Base-by-base conservation (phyloP, 2,888 invertebrate species). In the Pterobdella sp. region DNA sequence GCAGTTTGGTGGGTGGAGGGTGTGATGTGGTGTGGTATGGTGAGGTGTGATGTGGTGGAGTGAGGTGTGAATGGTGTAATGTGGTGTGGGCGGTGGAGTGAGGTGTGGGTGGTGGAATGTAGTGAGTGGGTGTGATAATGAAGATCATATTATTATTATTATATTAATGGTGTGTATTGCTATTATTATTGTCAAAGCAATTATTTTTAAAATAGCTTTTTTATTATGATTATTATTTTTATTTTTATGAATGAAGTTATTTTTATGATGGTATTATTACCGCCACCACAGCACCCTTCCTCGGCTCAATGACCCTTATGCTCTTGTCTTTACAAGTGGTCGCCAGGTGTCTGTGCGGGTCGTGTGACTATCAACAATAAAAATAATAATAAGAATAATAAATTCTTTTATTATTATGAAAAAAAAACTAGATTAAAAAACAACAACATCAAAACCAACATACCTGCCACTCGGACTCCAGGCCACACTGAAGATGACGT, bases 271-370 rank as follows among this genome's bases (percentile, higher is more conserved):
- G n/a, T n/a, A n/a, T n/a, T n/a, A n/a, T 79, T 78, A 85, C 85
- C 77, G 81, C 79, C 26, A 82, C 81, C 35, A 94, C 88, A 79
- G 89, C 90, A 31, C 93, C 94, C 37, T 89, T 90, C 76, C 95
- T 88, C 0, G 96, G 94, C 85, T 96, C 92, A 76, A 96, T 89
- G 78, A 96, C 89, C 80, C 91, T 88, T 80, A 97, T 91, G 86
- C 92, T 93, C 85, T 94, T 95, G 85, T 97, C 96, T 84, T 95
- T 93, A 85, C 94, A 94, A 29, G 96, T 95, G 76, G 95, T 95
- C 70, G 94, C 89, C n/a, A n/a, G n/a, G n/a, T n/a, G n/a, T n/a
- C n/a, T n/a, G n/a, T n/a, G n/a, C n/a, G n/a, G n/a, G n/a, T n/a
- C n/a, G n/a, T n/a, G n/a, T n/a, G n/a, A n/a, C n/a, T n/a, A n/a